Evolutionary conservation across 2,113 vertebrate species (phyloP).

Genomic region (Cynocephalus volans): DNA sequence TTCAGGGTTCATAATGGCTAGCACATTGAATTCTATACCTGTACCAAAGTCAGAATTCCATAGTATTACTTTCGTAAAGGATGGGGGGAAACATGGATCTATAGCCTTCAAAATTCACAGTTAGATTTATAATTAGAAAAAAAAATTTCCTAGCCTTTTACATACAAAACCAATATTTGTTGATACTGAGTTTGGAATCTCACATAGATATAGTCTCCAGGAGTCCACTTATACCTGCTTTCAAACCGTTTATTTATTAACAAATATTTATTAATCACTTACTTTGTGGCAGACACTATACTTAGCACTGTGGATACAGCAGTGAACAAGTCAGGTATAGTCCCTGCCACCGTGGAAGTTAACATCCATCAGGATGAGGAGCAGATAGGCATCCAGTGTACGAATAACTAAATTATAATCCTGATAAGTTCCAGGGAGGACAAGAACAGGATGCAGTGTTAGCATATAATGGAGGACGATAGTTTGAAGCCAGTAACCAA

Average conservation of each 20-base stretch:
- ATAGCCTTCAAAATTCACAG: not conserved
- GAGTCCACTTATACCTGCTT: slow-evolving; percentile 21
- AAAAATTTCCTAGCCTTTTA: slow-evolving; percentile 21
- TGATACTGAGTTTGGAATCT: slow-evolving; percentile 27
- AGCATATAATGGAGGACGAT: not conserved
- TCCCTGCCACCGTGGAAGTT: not conserved
- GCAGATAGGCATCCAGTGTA: not conserved
- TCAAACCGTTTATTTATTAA: slow-evolving; percentile 49
- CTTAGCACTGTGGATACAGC: not conserved
- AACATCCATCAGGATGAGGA: not conserved
- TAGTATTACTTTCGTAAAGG: slow-evolving; percentile 20
- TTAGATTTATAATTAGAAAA: slow-evolving; percentile 40
- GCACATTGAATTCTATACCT: not conserved
- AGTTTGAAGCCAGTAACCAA: not conserved
- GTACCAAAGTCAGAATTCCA: slow-evolving; percentile 17
- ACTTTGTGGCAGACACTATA: not conserved
- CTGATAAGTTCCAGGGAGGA: not conserved
- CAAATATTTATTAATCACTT: not conserved
- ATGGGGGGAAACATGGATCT: not conserved
- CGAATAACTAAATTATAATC: not conserved
- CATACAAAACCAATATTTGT: slow-evolving; percentile 2
- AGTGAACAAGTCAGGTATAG: not conserved
- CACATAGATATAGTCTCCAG: not conserved
- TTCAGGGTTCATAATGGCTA: slow-evolving; percentile 3
- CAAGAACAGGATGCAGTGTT: slow-evolving; percentile 2